These are phyloP conservation scores for Amyelois transitella DNA, from an alignment of 1,140 invertebrate species.

Conservation along the genomic window DNA sequence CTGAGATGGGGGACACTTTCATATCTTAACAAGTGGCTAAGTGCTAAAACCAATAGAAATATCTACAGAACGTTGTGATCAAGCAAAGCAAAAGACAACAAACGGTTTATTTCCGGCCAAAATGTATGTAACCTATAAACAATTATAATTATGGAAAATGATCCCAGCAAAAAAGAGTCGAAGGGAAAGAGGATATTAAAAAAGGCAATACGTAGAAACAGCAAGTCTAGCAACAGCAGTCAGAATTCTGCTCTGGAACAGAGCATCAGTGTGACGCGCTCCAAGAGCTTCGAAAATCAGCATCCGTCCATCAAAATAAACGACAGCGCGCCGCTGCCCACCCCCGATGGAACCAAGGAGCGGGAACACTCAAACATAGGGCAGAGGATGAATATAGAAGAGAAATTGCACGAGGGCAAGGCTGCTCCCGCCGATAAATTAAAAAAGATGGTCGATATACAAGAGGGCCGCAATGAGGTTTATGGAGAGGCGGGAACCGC, in stretches of 20 bases:
- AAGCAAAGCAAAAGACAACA: background rate
- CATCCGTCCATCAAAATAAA: conserved; percentile 38
- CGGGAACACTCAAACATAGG: conserved; percentile 13
- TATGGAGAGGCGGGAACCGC: conserved; percentile 25
- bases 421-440: conserved; percentile 4
- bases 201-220: conserved; percentile 51
- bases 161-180: conserved; percentile 64
- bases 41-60: background rate
- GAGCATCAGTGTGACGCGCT: conserved; percentile 33
- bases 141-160: conserved; percentile 68
- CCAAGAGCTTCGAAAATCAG: conserved; percentile 56
- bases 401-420: conserved; percentile 9
- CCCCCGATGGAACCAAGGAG: conserved; percentile 38
- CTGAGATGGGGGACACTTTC: conserved; percentile 27
- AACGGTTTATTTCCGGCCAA: conserved; percentile 30
- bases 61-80: background rate
- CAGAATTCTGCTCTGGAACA: conserved; percentile 35
- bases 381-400: conserved; percentile 31
- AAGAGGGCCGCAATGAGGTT: conserved; percentile 35
- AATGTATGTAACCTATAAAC: conserved; percentile 42
- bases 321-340: conserved; percentile 43
- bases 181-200: conserved; percentile 62
- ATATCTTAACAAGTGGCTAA: conserved; percentile 21
- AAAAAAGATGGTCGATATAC: conserved; percentile 41
- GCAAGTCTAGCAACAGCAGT: conserved; percentile 55